Conservation (phyloP, 2,797 vertebrate species). For the Podarcis siculus region DNA sequence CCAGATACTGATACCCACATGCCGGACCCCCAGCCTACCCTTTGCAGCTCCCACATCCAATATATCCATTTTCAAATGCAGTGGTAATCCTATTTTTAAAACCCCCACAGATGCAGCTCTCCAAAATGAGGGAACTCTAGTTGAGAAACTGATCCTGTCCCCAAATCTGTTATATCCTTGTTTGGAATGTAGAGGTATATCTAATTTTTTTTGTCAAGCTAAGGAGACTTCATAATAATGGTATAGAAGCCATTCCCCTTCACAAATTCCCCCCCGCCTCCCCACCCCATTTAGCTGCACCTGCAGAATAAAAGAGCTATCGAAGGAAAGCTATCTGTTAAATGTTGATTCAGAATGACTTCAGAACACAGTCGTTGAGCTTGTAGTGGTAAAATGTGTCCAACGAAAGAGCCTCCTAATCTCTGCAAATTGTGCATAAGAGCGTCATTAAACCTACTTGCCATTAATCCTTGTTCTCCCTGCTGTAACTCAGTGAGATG, state of each 20-base stretch:
- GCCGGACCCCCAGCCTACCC: not conserved
- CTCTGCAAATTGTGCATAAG: constrained; percentile 34
- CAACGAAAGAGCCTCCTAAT: constrained; percentile 32
- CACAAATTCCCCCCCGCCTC: not conserved
- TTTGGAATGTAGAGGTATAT: not conserved
- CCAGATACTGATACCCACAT: too few species aligned
- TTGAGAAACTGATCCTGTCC: fast-evolving
- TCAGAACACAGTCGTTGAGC: constrained; percentile 31
- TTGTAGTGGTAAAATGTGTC: constrained; percentile 12
- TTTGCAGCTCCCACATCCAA: not conserved
- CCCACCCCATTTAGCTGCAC: constrained; percentile 9
- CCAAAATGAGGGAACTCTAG: fast-evolving
- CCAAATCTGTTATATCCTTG: not conserved
- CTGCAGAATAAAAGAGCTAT: constrained; percentile 30
- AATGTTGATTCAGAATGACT: constrained; percentile 6
- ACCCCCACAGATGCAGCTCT: fast-evolving
- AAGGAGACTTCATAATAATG: not conserved
- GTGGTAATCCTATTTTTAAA: not conserved
- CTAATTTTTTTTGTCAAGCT: not conserved
- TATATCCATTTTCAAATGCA: not conserved
- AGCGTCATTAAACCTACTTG: constrained; percentile 19
- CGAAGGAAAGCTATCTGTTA: constrained; percentile 21
- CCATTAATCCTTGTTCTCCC: constrained; percentile 10
- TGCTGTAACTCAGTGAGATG: constrained; percentile 30
- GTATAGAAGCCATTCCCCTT: constrained; percentile 17